Conservation (phyloP, 2,888 invertebrate species). For the Sericinus montela region DNA sequence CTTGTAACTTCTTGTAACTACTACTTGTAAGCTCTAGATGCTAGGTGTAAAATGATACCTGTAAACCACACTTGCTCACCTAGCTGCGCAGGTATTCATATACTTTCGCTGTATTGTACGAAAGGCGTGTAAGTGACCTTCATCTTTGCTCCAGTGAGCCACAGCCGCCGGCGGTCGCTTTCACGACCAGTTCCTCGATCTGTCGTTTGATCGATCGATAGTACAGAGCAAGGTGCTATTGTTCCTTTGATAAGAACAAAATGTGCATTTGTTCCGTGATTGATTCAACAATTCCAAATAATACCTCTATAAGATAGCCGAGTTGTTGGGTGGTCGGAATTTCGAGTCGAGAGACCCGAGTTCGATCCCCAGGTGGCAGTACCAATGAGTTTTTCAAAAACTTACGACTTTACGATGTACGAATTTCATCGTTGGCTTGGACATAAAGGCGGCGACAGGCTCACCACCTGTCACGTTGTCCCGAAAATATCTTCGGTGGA, state of each 20-base stretch:
- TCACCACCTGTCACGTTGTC: too few relatives aligned
- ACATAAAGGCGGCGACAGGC: too few relatives aligned
- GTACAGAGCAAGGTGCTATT: slow-evolving; percentile 14
- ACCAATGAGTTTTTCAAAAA: too few relatives aligned
- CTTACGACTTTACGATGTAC: too few relatives aligned
- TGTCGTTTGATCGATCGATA: slow-evolving; percentile 11
- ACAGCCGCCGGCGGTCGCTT: slow-evolving; percentile 54
- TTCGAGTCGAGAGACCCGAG: too few relatives aligned
- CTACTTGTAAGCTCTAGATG: not conserved
- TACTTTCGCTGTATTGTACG: slow-evolving; percentile 57
- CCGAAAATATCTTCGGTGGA: too few relatives aligned
- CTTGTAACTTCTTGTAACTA: too few relatives aligned
- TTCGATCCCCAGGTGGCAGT: too few relatives aligned
- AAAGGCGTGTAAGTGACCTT: slow-evolving; percentile 44
- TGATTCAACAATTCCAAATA: too few relatives aligned
- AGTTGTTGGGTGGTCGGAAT: too few relatives aligned
- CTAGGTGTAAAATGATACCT: slow-evolving; percentile 1
- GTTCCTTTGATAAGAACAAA: slow-evolving; percentile 12
- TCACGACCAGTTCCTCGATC: slow-evolving; percentile 32
- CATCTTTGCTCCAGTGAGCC: slow-evolving; percentile 50
- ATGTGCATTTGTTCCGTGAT: slow-evolving; percentile 5
- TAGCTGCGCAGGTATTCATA: slow-evolving; percentile 24
- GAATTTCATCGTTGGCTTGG: too few relatives aligned
- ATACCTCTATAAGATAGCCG: too few relatives aligned
- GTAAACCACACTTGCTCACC: not conserved